A percentile compares a stretch with the other conserved stretches of the same genome.
Conservation (phyloP, 2,888 invertebrate species). For the Deroplatys truncata region DNA sequence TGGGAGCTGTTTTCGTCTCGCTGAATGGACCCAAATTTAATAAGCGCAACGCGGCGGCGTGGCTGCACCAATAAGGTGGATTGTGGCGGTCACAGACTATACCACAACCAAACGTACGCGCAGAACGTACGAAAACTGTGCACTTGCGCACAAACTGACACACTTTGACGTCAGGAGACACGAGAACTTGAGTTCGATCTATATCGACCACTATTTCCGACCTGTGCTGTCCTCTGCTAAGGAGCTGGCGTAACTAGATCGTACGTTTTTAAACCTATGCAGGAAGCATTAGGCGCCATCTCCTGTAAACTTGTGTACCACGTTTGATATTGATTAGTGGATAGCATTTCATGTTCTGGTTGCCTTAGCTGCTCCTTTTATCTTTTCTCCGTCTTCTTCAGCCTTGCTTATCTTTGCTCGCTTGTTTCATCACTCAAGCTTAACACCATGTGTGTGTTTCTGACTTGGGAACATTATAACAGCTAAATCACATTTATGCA, state of each 20-base stretch:
- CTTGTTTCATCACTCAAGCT: too few relatives aligned
- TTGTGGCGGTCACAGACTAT: not conserved
- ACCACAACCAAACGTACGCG: not conserved
- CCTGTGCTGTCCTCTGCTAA: not conserved
- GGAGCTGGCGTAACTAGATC: not conserved
- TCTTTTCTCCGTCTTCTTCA: not conserved
- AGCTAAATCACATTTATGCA: too few relatives aligned
- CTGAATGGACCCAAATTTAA: not conserved
- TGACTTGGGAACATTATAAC: too few relatives aligned
- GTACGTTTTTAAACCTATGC: not conserved
- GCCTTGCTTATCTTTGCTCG: too few relatives aligned
- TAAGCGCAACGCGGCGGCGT: not conserved
- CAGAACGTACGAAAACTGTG: not conserved
- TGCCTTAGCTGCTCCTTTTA: not conserved
- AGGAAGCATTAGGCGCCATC: not conserved
- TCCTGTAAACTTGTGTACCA: not conserved
- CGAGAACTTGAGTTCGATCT: not conserved
- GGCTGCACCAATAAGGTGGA: not conserved
- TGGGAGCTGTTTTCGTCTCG: not conserved
- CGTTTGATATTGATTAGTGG: not conserved
- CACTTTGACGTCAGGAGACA: constrained; percentile 2
- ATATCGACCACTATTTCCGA: not conserved
- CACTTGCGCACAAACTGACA: not conserved
- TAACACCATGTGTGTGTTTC: too few relatives aligned
- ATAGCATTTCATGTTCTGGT: not conserved